Evolutionary conservation across 2,888 invertebrate genomes (phyloP).

Genomic region (Resseliella maxima): DNA sequence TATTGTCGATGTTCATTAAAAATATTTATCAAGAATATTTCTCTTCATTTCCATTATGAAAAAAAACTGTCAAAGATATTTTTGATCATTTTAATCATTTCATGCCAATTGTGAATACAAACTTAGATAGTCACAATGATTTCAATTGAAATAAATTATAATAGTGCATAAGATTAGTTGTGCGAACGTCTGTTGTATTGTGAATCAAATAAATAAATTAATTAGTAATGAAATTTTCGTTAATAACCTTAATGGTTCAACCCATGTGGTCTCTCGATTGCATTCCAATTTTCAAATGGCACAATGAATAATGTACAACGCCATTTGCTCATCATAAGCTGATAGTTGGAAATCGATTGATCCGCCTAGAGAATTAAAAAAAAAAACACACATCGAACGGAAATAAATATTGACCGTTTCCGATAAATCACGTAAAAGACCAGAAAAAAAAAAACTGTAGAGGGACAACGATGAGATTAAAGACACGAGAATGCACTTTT

Average conservation of each 20-base stretch:
- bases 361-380: not conserved
- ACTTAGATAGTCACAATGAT: not conserved
- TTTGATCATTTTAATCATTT: not conserved
- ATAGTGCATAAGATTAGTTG: not conserved
- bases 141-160: constrained; percentile 9
- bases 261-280: not conserved
- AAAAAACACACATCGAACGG: not conserved
- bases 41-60: no score
- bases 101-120: not conserved
- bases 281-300: not conserved
- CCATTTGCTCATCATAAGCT: not conserved
- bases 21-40: not conserved
- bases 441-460: not conserved
- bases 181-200: not conserved
- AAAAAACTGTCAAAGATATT: not conserved
- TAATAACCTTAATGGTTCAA: constrained; percentile 6
- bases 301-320: not conserved
- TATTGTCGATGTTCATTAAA: not conserved
- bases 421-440: constrained; percentile 37
- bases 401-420: constrained; percentile 51
- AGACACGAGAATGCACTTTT: not conserved
- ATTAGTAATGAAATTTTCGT: constrained; percentile 6
- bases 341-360: constrained; percentile 36
- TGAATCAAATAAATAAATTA: constrained; percentile 25
- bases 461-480: not conserved